Base-by-base conservation (phyloP, 2,113 vertebrate species). In the Asarcornis scutulata region DNA sequence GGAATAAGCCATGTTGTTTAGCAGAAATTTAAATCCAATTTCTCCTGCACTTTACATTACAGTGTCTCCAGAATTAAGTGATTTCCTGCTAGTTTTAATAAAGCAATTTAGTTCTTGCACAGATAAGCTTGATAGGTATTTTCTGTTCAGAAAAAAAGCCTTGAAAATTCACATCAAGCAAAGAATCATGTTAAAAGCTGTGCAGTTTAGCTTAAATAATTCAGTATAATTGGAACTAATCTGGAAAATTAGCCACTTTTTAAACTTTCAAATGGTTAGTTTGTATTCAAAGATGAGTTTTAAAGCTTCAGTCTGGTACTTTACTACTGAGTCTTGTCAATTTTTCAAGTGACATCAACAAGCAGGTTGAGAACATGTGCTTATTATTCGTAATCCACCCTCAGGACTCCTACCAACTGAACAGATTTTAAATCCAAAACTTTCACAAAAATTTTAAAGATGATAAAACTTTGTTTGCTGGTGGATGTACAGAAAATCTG, bases 381-480 rank as follows among this genome's bases (percentile, higher is more conserved):
- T 80, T 89, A n/a, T 93, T 96, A 48, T 46, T 50, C 46, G 34
- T 88, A 72, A 63, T 66, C 34, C 73, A 89, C 78, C 78, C 44
- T 94, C 38, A 75, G 44, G 91, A 88, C 56, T 86, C 80, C 46
- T 94, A 94, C 9, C 1, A 78, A 77, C 55, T 75, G 88, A 96
- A 93, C 73, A 85, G 95, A 94, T 84, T 94, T 72, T 7, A 95
- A 96, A 91, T 82, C 87, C 36, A 93, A 50, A 93, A 92, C 83
- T 91, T 96, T 93, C 64, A 75, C 84, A 59, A 83, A 20, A 96
- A 91, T 97, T 97, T 96, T 96, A 95, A 96, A 94, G 91, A 89
- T 91, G 72, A 75, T 67, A 71, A 96, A 95, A 44, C 78, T 96
- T 75, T 94, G 83, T 91, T 97, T 97, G 78, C 86, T 91, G 59